Evolutionary conservation across 2,797 vertebrate species (phyloP), one percentile per base, ranked within the genome.

Genomic region (Sternarchorhynchus goeldii): DNA sequence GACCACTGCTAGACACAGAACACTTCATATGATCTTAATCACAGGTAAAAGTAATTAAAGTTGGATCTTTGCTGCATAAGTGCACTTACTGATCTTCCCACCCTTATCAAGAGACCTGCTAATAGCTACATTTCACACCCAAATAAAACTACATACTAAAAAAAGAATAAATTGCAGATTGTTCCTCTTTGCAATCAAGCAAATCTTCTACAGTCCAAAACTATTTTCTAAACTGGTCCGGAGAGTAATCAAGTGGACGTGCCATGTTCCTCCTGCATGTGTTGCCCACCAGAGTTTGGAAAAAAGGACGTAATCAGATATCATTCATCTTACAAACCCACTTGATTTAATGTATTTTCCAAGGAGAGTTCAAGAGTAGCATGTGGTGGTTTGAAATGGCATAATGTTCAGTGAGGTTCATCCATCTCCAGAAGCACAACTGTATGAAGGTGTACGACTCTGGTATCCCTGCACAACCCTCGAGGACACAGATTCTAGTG

Each of bases 11-110:
- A 73, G 62, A 78, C 86, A 85, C 85, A 65, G 57, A 80, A 77
- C 81, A 83, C 86, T 88, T 89, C 82, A 77, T 68, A 65, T 56
- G 84, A 89, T 89, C 86, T 86, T 87, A 87, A 91, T 92, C 86
- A 88, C 87, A 87, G 64, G 10, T 76, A 63, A 45, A 77, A 82
- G 80, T 87, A 90, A 92, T 91, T 89, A 88, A 89, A 89, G 87
- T 83, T 85, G 39, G 81, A 75, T 74, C 57, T 50, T 58, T 17
- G 50, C 55, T 66, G 60, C 34, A 57, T 50, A 80, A 34, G n/a
- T 39, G 32, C 25, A 4, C 2, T 39, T 45, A 72, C 73, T 73
- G 73, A 69, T 57, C 59, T 74, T 63, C 6, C 8, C 2, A n/a
- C 4, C 7, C 53, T 65, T 50, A 31, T 73, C 70, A 67, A 66